A percentile compares a stretch with the other conserved stretches of the same genome.
These are phyloP conservation scores for Nylanderia fulva DNA, from an alignment of 1,140 invertebrate species.

Conservation along the genomic window DNA sequence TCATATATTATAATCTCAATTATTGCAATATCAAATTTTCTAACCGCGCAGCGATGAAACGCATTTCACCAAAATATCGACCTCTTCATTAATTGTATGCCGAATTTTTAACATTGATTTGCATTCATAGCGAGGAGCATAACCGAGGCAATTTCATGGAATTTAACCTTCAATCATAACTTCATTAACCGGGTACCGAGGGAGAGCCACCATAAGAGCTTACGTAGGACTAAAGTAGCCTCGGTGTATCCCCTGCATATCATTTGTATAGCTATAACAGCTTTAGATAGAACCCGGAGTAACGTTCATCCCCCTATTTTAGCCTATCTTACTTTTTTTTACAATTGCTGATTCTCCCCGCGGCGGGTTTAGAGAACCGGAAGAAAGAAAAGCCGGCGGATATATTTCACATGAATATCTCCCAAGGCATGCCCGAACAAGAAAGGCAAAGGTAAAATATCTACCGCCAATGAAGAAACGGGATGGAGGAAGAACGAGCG, in stretches of 20 bases:
- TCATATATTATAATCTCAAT: slow-evolving; percentile 34
- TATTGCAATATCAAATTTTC: background rate
- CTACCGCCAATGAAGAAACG: slow-evolving; percentile 14
- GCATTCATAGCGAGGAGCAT: slow-evolving; percentile 62
- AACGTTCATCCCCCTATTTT: slow-evolving; percentile 1
- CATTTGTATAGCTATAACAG: slow-evolving; percentile 83
- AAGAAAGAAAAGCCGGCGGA: slow-evolving; percentile 45
- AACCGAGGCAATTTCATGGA: slow-evolving; percentile 81
- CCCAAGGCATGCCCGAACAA: slow-evolving; percentile 36
- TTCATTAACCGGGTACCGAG: slow-evolving; percentile 80
- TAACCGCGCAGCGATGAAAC: background rate
- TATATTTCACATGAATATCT: slow-evolving; percentile 58
- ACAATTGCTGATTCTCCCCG: slow-evolving; percentile 45
- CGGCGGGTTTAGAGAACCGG: slow-evolving; percentile 9
- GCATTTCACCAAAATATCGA: background rate
- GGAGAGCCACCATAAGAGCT: slow-evolving; percentile 57
- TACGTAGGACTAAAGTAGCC: slow-evolving; percentile 58
- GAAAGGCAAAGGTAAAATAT: slow-evolving; percentile 37
- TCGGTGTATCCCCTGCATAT: slow-evolving; percentile 61
- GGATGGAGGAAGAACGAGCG: slow-evolving; percentile 36
- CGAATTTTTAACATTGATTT: slow-evolving; percentile 72
- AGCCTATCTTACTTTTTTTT: slow-evolving; percentile 65
- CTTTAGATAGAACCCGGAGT: slow-evolving; percentile 73
- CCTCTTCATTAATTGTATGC: background rate
- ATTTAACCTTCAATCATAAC: slow-evolving; percentile 85